Conservation (phyloP, 1,140 invertebrate species). For the Sarcophaga peregrina region DNA sequence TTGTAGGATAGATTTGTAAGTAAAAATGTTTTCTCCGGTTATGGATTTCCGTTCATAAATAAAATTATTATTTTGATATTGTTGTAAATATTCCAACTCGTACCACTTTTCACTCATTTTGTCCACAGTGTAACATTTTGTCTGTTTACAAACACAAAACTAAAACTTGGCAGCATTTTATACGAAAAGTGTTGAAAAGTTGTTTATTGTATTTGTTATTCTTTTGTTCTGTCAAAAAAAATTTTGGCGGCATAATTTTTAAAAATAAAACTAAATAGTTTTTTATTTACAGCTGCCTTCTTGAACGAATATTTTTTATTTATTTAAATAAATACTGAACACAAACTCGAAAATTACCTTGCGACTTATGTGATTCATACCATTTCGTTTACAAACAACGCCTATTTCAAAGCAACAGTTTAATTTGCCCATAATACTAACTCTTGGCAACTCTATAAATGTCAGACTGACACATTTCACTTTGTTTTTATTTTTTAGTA, state of each 20-base stretch:
- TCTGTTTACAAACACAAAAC: too few relatives aligned
- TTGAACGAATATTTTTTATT: too few relatives aligned
- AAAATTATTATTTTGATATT: not conserved
- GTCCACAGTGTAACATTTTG: not conserved
- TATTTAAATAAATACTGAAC: too few relatives aligned
- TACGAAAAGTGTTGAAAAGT: too few relatives aligned
- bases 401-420: not conserved
- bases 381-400: not conserved
- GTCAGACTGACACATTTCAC: conserved; percentile 12
- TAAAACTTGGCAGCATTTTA: not conserved
- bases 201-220: too few relatives aligned
- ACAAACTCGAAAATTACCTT: too few relatives aligned
- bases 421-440: not conserved
- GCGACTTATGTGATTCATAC: too few relatives aligned
- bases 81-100: not conserved
- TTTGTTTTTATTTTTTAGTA: conserved; percentile 25
- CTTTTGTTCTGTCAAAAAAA: too few relatives aligned
- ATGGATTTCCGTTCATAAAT: not conserved
- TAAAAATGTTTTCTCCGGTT: not conserved
- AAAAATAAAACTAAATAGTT: too few relatives aligned
- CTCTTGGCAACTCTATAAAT: not conserved
- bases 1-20: not conserved
- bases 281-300: too few relatives aligned
- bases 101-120: not conserved
- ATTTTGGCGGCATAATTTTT: too few relatives aligned